phyloP scores from a whole-genome alignment of 2,888 invertebrate species.

The Ischnura elegans region DNA sequence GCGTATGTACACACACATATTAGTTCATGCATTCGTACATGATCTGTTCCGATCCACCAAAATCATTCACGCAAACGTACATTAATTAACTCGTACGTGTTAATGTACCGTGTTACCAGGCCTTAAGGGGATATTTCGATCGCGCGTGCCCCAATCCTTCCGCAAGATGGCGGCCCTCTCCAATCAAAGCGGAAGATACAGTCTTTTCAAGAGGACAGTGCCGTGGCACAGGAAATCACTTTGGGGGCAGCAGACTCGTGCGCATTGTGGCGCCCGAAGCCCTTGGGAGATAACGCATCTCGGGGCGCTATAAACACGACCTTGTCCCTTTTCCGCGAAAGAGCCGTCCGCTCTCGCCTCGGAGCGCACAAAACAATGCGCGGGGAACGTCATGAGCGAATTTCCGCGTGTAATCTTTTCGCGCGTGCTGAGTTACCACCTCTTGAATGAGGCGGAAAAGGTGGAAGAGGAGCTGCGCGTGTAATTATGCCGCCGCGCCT shows the following conservation, averaged over 20 bases:
- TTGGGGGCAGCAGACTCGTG: not conserved
- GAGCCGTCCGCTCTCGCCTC: not conserved
- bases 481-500: not conserved
- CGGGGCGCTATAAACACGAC: not conserved
- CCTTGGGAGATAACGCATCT: slow-evolving; percentile 2
- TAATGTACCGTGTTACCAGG: too few species aligned
- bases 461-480: not conserved
- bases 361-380: slow-evolving; percentile 1
- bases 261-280: not conserved
- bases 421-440: slow-evolving; percentile 3
- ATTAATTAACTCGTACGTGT: too few species aligned
- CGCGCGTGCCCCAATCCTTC: not conserved
- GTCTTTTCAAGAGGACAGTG: not conserved
- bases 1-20: too few species aligned
- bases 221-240: not conserved
- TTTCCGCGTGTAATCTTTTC: not conserved
- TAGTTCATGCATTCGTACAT: too few species aligned
- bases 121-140: slow-evolving; percentile 2
- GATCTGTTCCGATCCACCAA: too few species aligned
- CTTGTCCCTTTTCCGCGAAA: not conserved
- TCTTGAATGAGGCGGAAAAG: not conserved
- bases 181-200: not conserved
- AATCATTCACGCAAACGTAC: too few species aligned
- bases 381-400: not conserved
- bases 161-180: not conserved